Conservation (phyloP, 1,140 invertebrate species). For the Lepidurus couesii region DNA sequence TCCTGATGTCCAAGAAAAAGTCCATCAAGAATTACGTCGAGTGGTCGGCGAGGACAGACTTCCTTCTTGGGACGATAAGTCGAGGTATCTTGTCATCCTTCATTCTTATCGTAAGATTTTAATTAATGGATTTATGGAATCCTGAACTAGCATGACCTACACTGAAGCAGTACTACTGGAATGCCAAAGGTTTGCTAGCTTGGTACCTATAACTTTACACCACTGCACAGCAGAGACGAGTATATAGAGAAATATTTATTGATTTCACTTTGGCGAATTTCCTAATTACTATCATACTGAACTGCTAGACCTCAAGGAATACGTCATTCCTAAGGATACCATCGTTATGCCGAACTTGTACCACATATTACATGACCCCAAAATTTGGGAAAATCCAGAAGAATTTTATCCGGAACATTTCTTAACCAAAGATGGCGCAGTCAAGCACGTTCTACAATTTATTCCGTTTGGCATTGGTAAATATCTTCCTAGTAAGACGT, state of each 20-base stretch:
- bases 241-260: conserved; percentile 31
- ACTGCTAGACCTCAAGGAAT: conserved; percentile 25
- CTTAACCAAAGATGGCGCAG: conserved; percentile 33
- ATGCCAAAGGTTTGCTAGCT: background rate
- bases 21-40: conserved; percentile 8
- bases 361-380: too few species aligned
- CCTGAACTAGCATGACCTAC: background rate
- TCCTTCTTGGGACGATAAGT: conserved; percentile 30
- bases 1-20: background rate
- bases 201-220: background rate
- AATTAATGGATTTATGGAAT: too few species aligned
- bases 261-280: background rate
- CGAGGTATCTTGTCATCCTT: background rate
- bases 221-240: conserved; percentile 33
- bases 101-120: too few species aligned
- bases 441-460: background rate
- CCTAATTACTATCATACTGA: background rate
- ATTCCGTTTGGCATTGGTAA: background rate
- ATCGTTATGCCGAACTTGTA: too few species aligned
- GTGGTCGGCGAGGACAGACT: background rate
- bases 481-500: background rate
- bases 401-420: conserved; percentile 37
- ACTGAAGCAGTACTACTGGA: conserved; percentile 18
- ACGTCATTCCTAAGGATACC: too few species aligned
- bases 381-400: too few species aligned